Evolutionary conservation across 1,140 invertebrate species (phyloP).

Genomic region (Pentalonia nigronervosa): DNA sequence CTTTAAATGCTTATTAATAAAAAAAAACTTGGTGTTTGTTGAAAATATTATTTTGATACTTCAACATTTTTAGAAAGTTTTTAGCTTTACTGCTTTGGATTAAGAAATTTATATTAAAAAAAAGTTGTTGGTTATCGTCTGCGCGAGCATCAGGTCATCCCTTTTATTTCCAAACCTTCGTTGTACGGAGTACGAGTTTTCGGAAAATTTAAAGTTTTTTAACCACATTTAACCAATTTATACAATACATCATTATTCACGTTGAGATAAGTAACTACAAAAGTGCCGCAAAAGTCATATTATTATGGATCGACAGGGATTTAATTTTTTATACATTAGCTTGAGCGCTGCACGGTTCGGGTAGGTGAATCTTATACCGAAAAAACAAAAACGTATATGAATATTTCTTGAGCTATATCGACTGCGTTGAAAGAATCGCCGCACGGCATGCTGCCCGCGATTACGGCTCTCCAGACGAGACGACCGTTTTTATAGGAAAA

Average conservation of each 20-base stretch:
- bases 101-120: background rate
- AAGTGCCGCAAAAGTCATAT: background rate
- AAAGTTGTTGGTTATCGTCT: background rate
- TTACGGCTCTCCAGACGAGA: background rate
- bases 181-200: background rate
- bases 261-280: background rate
- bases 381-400: background rate
- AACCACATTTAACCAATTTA: background rate
- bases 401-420: background rate
- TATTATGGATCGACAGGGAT: background rate
- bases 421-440: background rate
- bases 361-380: background rate
- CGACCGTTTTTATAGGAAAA: conserved; percentile 33
- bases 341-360: background rate
- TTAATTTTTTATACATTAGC: background rate
- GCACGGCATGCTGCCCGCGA: background rate
- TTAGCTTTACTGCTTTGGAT: background rate
- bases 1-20: background rate
- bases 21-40: background rate
- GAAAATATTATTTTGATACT: conserved; percentile 17
- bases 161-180: background rate
- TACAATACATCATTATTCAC: background rate
- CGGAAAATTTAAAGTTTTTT: background rate
- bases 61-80: background rate
- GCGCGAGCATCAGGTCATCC: background rate